Evolutionary conservation across 2,888 invertebrate genomes (phyloP).

Genomic region (Campopleginae sp.): DNA sequence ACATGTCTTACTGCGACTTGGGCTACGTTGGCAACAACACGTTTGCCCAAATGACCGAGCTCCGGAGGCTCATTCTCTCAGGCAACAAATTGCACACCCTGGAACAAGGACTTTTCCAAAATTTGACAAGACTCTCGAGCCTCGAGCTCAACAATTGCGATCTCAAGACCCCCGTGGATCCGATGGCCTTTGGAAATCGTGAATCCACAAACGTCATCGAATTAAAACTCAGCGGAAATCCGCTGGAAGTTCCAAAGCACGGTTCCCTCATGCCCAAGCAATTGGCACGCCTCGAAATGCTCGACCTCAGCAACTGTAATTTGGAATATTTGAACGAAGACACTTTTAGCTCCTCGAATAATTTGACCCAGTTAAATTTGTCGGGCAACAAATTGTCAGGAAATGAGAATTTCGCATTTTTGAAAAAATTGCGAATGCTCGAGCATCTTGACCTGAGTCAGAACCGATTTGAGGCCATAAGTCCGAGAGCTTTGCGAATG

Average conservation of each 20-base stretch:
- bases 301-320: slow-evolving; percentile 89
- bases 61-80: slow-evolving; percentile 88
- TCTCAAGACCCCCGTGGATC: slow-evolving; percentile 87
- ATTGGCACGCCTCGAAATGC: slow-evolving; percentile 87
- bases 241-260: slow-evolving; percentile 86
- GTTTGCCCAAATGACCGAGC: slow-evolving; percentile 89
- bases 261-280: slow-evolving; percentile 88
- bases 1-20: slow-evolving; percentile 90
- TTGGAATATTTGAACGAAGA: slow-evolving; percentile 86
- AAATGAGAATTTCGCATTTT: slow-evolving; percentile 85
- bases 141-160: slow-evolving; percentile 90
- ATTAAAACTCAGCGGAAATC: slow-evolving; percentile 89
- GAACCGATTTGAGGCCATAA: slow-evolving; percentile 87
- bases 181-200: slow-evolving; percentile 89
- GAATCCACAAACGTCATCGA: slow-evolving; percentile 88
- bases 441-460: slow-evolving; percentile 88
- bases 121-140: slow-evolving; percentile 88
- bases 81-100: slow-evolving; percentile 89
- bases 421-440: slow-evolving; percentile 86
- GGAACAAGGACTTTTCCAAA: slow-evolving; percentile 89
- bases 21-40: slow-evolving; percentile 88
- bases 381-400: slow-evolving; percentile 86
- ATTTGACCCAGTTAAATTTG: slow-evolving; percentile 87
- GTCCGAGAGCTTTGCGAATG: slow-evolving; percentile 85
- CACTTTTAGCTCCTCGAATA: slow-evolving; percentile 87